These are phyloP conservation scores for Otus sunia DNA, from an alignment of 2,113 vertebrate genomes.

Conservation along the genomic window DNA sequence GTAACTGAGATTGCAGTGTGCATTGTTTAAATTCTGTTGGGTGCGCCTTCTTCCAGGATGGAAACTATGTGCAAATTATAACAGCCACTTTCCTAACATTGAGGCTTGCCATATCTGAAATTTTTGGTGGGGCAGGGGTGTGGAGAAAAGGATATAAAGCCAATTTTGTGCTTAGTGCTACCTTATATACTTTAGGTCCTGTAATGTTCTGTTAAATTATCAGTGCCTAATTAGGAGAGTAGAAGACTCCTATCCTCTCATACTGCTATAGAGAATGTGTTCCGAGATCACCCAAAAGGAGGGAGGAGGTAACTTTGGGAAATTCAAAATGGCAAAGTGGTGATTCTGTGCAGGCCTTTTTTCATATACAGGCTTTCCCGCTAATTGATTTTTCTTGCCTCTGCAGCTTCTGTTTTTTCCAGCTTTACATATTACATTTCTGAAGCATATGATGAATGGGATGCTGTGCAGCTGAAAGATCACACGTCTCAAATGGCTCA, in stretches of 20 bases:
- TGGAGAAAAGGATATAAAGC: slow-evolving; percentile 3
- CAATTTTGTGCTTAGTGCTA: slow-evolving; percentile 1
- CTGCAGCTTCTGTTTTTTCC: slow-evolving; percentile 1
- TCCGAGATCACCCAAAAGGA: not conserved
- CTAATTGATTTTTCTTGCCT: slow-evolving; percentile 7
- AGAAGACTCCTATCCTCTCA: not conserved
- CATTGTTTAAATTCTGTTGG: slow-evolving; percentile 43
- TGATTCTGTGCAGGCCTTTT: not conserved
- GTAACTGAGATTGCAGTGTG: slow-evolving; percentile 39
- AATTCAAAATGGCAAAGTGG: not conserved
- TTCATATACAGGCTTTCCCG: not conserved
- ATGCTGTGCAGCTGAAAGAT: not conserved
- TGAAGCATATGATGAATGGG: not conserved
- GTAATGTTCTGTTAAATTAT: not conserved
- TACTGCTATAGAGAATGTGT: not conserved
- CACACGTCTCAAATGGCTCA: not conserved
- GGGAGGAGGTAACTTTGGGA: not conserved
- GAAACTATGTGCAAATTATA: slow-evolving; percentile 60
- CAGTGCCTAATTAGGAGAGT: not conserved
- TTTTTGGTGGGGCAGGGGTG: slow-evolving; percentile 53
- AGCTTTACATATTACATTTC: not conserved
- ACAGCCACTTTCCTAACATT: not conserved
- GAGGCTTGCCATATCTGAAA: slow-evolving; percentile 45
- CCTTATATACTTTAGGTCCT: not conserved
- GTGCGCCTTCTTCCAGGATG: slow-evolving; percentile 39